These are phyloP conservation scores for Baryphthengus martii DNA, from an alignment of 2,113 vertebrate genomes.

Conservation along the genomic window DNA sequence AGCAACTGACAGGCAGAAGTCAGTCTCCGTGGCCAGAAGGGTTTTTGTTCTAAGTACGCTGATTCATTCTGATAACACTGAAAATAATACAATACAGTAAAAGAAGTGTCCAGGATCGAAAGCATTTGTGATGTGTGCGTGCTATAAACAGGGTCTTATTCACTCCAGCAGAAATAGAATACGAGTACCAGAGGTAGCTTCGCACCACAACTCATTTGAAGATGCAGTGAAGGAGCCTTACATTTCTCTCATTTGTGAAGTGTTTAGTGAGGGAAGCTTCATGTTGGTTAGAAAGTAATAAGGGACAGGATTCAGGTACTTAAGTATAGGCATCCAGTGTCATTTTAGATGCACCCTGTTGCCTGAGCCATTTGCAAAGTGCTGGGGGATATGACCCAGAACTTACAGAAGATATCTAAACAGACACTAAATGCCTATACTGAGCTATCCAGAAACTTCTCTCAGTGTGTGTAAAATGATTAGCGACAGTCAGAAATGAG, in stretches of 20 bases:
- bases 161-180: background rate
- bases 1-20: slow-evolving; percentile 58
- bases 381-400: background rate
- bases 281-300: background rate
- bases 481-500: background rate
- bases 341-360: background rate
- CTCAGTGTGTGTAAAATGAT: background rate
- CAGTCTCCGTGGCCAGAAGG: background rate
- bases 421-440: background rate
- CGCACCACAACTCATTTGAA: background rate
- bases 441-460: background rate
- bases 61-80: slow-evolving; percentile 33
- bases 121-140: background rate
- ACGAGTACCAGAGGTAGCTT: background rate
- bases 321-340: background rate
- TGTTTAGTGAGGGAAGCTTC: background rate
- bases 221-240: background rate
- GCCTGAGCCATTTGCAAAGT: background rate
- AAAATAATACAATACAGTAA: background rate
- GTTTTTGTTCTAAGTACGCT: slow-evolving; percentile 11
- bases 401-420: background rate
- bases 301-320: background rate
- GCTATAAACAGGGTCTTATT: slow-evolving; percentile 37
- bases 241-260: background rate
- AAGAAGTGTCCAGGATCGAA: background rate